These are phyloP conservation scores for Porites rus DNA, from an alignment of 92 coral and sea anemone genomes.

Conservation along the genomic window DNA sequence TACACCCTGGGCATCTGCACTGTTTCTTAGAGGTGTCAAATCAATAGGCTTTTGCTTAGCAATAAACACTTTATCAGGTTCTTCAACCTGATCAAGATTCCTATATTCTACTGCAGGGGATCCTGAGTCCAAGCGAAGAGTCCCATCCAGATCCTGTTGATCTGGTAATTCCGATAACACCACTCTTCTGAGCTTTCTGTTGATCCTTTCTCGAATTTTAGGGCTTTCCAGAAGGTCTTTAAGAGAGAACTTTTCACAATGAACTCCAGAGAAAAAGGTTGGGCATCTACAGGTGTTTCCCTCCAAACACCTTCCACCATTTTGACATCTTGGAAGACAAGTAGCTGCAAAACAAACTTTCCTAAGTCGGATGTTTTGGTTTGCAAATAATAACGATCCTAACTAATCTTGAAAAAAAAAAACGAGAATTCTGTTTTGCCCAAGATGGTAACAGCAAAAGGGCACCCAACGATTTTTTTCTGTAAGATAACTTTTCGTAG, in stretches of 20 bases:
- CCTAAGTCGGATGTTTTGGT: too few species aligned
- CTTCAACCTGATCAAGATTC: constrained; percentile 3
- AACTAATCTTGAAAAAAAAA: background rate
- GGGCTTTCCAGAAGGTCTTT: constrained; percentile 57
- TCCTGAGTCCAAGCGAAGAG: background rate
- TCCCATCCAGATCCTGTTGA: constrained; percentile 21
- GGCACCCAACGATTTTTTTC: too few species aligned
- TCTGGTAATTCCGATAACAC: constrained; percentile 30
- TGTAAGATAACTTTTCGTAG: too few species aligned
- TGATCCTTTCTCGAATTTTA: constrained; percentile 5
- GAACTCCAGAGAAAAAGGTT: constrained; percentile 69
- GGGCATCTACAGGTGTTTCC: constrained; percentile 76
- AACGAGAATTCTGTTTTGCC: too few species aligned
- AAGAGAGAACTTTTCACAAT: constrained; percentile 79
- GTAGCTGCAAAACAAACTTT: constrained; percentile 6
- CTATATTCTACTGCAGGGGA: background rate
- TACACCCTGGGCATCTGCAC: constrained; percentile 17
- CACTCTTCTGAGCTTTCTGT: constrained; percentile 28
- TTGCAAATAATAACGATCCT: background rate
- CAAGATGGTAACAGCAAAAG: too few species aligned
- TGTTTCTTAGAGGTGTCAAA: constrained; percentile 7
- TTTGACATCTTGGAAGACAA: constrained; percentile 72
- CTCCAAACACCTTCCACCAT: constrained; percentile 82
- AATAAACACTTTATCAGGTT: constrained; percentile 7
- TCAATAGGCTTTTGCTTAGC: constrained; percentile 24